Base-by-base conservation (phyloP, 2,797 vertebrate species). In the Psittacula echo region DNA sequence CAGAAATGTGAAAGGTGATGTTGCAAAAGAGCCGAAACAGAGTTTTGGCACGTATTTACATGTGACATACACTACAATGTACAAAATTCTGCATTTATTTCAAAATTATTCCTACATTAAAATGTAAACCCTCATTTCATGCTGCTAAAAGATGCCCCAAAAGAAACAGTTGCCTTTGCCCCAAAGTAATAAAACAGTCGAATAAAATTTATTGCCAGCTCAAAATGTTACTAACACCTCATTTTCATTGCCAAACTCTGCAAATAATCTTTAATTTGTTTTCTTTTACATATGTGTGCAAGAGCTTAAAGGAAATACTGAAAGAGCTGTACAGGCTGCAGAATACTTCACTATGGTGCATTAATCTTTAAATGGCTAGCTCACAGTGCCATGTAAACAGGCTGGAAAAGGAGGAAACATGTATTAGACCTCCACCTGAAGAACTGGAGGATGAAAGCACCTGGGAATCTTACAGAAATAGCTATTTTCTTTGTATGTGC, bases 241-340 rank as follows among this genome's bases (percentile, higher is more conserved):
- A 54, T 93, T 94, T 94, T 93, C 80, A 24, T 93, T 90, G 90
- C 85, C 94, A 93, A 93, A 68, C 73, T 79, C 93, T 93, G 93
- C 81, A 94, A 94, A 92, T 94, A 94, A 87, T 93, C 67, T 93
- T 93, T 94, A 85, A 89, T 93, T 95, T 96, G 88, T 94, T 96
- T 94, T 94, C 77, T 96, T 95, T 82, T 87, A 77, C 81, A 44
- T 96, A 91, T 71, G 74, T 92, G 62, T 89, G 80, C 72, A 83
- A 89, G 61, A 83, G 67, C 80, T 86, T 87, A 87, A 94, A 94
- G 93, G 91, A 85, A 94, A 85, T 89, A 71, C 71, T 90, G 79
- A 26, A 90, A 73, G 68, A 76, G 32, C 67, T 88, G 54, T 84
- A 61, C 41, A 79, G 37, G 23, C 90, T 85, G n/a, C 74, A 50